Percentiles rank a stretch among this genome's conserved stretches.
Conservation (phyloP, 1,140 invertebrate species). For the Spodoptera litura region DNA sequence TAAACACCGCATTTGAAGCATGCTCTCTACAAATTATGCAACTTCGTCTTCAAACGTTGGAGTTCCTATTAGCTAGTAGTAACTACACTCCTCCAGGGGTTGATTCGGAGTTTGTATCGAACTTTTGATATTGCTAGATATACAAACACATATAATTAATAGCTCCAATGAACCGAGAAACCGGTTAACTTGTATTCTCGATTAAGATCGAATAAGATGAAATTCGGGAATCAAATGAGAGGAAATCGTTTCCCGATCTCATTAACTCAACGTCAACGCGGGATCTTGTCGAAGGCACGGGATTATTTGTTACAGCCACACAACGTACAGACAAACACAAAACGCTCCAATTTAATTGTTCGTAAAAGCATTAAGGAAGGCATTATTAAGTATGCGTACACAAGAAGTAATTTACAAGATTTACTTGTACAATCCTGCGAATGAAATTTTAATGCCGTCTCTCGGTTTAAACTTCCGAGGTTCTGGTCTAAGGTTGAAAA, state of each 20-base stretch:
- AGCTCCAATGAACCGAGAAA: conserved; percentile 12
- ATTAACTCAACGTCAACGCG: conserved; percentile 14
- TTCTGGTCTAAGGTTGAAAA: too few species aligned
- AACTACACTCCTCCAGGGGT: too few species aligned
- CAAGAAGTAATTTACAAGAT: too few species aligned
- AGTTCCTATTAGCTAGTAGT: too few species aligned
- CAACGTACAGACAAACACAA: not conserved
- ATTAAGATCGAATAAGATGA: not conserved
- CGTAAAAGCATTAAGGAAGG: not conserved
- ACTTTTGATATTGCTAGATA: too few species aligned
- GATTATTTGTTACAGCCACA: conserved; percentile 2
- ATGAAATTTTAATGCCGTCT: too few species aligned
- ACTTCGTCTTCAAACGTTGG: too few species aligned
- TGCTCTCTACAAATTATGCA: too few species aligned
- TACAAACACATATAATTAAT: conserved; percentile 6
- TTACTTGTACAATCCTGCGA: too few species aligned
- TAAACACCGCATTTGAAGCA: too few species aligned
- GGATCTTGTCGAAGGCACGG: conserved; percentile 1
- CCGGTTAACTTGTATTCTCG: conserved; percentile 19
- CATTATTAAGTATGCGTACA: not conserved
- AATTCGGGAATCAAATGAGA: not conserved
- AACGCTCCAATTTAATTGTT: conserved; percentile 11
- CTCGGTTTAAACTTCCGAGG: too few species aligned
- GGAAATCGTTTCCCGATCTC: conserved; percentile 7
- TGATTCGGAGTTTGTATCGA: too few species aligned